Conservation (phyloP, 2,888 invertebrate species). For the Phlogophora meticulosa region DNA sequence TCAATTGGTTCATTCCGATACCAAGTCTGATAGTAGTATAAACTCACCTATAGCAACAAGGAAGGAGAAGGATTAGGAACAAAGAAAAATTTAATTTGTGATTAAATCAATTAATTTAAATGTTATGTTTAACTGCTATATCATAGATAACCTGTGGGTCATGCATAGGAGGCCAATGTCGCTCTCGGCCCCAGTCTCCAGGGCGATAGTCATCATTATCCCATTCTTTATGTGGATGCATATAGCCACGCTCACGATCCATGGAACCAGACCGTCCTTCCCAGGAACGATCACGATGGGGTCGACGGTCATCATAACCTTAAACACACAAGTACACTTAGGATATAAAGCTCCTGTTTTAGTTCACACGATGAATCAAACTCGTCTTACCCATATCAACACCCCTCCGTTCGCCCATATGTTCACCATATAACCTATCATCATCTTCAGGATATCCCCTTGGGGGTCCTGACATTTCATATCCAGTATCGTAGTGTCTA, state of each 20-base stretch:
- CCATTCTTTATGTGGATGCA: constrained; percentile 89
- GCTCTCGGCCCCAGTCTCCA: constrained; percentile 88
- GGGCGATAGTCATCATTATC: constrained; percentile 90
- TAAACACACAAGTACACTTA: constrained; percentile 54
- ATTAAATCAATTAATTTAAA: constrained; percentile 22
- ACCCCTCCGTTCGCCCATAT: constrained; percentile 84
- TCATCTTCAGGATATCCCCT: constrained; percentile 90
- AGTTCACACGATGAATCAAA: constrained; percentile 20
- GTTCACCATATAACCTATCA: constrained; percentile 89
- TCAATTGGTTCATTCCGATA: constrained; percentile 87
- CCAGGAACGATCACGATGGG: constrained; percentile 91
- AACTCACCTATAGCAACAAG: constrained; percentile 81
- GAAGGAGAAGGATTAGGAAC: constrained; percentile 62
- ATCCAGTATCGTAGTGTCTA: constrained; percentile 87
- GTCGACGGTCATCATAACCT: constrained; percentile 89
- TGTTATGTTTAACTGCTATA: neutral
- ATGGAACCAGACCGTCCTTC: constrained; percentile 88
- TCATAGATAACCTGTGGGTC: constrained; percentile 83
- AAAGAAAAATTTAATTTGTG: constrained; percentile 29
- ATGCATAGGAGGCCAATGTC: constrained; percentile 88
- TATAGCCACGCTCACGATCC: constrained; percentile 87
- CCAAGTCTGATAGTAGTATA: constrained; percentile 80
- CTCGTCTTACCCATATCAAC: constrained; percentile 83
- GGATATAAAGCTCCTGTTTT: constrained; percentile 23
- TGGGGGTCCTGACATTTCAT: constrained; percentile 86